A percentile compares a stretch with the other conserved stretches of the same genome.
These are phyloP conservation scores for Numida meleagris DNA, from an alignment of 2,113 vertebrate genomes.

Conservation along the genomic window DNA sequence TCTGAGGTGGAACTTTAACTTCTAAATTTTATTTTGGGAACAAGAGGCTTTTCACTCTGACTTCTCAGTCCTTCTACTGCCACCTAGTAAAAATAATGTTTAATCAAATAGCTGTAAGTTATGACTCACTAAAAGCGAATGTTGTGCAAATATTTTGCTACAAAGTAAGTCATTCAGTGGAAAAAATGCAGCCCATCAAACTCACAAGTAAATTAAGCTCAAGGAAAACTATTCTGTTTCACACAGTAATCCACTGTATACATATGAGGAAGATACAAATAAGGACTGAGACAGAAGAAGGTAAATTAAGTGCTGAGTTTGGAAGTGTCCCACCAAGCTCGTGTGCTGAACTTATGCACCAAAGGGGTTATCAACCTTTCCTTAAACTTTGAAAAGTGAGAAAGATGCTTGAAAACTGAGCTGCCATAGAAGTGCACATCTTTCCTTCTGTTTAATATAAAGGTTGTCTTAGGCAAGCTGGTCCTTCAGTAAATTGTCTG, in stretches of 20 bases:
- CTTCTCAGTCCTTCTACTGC: background rate
- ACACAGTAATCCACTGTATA: fast-evolving
- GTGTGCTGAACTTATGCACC: background rate
- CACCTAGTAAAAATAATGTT: background rate
- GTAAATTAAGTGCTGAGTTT: background rate
- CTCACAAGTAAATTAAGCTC: background rate
- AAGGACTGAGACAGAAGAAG: background rate
- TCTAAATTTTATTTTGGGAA: fast-evolving
- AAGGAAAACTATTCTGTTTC: background rate
- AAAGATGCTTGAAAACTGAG: background rate
- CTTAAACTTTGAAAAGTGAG: background rate
- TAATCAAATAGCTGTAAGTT: background rate
- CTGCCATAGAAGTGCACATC: fast-evolving
- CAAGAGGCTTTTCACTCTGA: background rate
- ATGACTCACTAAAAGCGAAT: fast-evolving
- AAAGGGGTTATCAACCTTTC: background rate
- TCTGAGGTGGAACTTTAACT: background rate
- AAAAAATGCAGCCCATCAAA: background rate
- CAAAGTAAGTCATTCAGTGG: background rate
- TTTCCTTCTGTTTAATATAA: background rate
- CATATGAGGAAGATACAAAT: fast-evolving
- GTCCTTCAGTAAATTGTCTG: background rate
- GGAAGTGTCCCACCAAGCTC: background rate
- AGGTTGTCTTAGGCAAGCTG: background rate
- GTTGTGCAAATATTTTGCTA: background rate